Base-by-base conservation (phyloP, 2,888 invertebrate species). In the Frankliniella fusca region DNA sequence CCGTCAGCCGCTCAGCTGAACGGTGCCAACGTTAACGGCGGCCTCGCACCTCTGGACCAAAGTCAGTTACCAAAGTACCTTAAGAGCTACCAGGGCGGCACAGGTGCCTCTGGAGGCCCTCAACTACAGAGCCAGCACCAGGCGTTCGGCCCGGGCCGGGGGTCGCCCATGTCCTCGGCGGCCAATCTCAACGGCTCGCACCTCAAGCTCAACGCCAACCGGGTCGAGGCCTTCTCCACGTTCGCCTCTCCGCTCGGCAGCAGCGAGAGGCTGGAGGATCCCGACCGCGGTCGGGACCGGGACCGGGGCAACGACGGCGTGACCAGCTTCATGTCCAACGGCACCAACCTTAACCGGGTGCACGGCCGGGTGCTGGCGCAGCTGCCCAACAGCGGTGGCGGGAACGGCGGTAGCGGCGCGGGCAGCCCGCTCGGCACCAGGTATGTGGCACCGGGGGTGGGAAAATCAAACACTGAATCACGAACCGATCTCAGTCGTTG, bases 91-190 rank as follows among this genome's bases (percentile, higher is more conserved):
- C 70, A 23, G 70, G 70, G 70, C 70, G 15, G 61, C 38, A 38
- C 38, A 5, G 38, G 38, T 38, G 38, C 38, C 38, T 38, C 38
- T 5, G 38, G 38, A 38, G n/a, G 61, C 61, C 15, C n/a, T 12
- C 70, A 70, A 23, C 70, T 23, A 23, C 70, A 61, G 65, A 11
- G 7, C 61, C 81, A 81, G 61, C 65, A 28, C 28, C 81, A 48
- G 81, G 54, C 7, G 12, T 61, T 8, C 54, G 83, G 28, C 84
- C 85, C 3, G 84, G 84, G 84, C 84, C 84, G 9, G 82, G 83
- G 49, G 76, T 84, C 9, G 79, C 83, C 48, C 84, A 84, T 65
- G 83, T 83, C 48, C 81, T 84, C 5, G 81, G 81, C 65, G 49
- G 80, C 50, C 84, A 83, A 38, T 70, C 80, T 11, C 81, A 20